Percentiles rank a stretch among this genome's conserved stretches.
Evolutionary conservation across 1,140 invertebrate genomes (phyloP).

Genomic region (Saxidomus purpurata): DNA sequence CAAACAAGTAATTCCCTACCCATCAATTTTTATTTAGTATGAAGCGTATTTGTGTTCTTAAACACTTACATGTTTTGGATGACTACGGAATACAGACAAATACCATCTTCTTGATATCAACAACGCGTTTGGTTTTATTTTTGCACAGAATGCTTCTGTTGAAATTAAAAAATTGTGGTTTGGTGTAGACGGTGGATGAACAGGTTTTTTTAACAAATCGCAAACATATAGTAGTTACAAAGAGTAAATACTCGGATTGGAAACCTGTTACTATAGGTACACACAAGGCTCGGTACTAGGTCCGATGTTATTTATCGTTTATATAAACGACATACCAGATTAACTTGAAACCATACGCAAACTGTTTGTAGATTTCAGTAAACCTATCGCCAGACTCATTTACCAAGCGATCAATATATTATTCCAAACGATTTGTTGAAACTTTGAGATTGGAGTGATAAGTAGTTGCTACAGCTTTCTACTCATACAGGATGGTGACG

Average conservation of each 20-base stretch:
- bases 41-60: not conserved
- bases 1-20: not conserved
- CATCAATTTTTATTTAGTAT: not conserved
- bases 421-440: not conserved
- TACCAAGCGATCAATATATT: not conserved
- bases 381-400: not conserved
- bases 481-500: too few species aligned
- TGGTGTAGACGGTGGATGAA: not conserved
- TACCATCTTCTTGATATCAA: not conserved
- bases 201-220: not conserved
- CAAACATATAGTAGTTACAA: not conserved
- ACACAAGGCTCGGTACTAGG: conserved; percentile 7
- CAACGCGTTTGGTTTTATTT: conserved; percentile 16
- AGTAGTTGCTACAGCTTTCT: not conserved
- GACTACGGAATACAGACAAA: not conserved
- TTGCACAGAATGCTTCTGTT: not conserved
- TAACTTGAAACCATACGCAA: not conserved
- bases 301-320: not conserved
- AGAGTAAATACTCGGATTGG: not conserved
- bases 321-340: conserved; percentile 20
- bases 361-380: conserved; percentile 20
- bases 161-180: not conserved
- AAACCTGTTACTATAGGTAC: not conserved
- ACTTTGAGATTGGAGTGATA: conserved; percentile 12
- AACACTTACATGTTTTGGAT: not conserved